Base-by-base conservation (phyloP, 2,797 vertebrate genomes). In the Sebastes flavidus region DNA sequence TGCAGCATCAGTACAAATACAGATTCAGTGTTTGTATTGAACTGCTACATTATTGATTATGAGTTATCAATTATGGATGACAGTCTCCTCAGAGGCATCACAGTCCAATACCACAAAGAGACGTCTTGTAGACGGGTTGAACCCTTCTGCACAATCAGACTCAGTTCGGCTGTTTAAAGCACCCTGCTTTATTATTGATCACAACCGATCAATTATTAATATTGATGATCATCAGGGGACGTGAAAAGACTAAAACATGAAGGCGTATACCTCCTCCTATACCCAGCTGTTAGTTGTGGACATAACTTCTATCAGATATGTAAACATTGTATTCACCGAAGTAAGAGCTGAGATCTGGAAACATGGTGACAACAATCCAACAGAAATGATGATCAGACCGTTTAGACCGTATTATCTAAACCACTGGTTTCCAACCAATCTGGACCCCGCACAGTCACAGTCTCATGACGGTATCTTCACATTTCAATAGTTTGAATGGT, bases 41-140 rank as follows among this genome's bases (percentile, higher is more conserved):
- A 94, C 91, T 75, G 72, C 85, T 94, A 91, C 91, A 95, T 95
- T 94, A 95, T 94, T 94, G 91, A 95, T 93, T 87, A 82, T 72
- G 74, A 87, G 67, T 69, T 73, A 93, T 94, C 86, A 90, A 95
- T 94, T 90, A 95, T 94, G 78, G 76, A 95, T 94, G 78, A 36
- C 69, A 75, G 89, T 81, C 80, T 88, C 85, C 90, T 90, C 88
- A 80, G 82, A 90, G 78, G 80, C 89, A 83, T 83, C 82, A 25
- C 83, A 89, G 92, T 88, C 91, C 86, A 90, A 89, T 72, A 77
- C 73, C 90, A 89, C 86, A 88, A 87, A 83, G 87, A 88, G 55
- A 81, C 29, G 75, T 81, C 85, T 81, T 88, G 80, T 80, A 82
- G 84, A 88, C 13, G 73, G 76, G 54, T 54, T 83, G 79, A 88